Percentiles rank a stretch among this genome's conserved stretches.
Conservation (phyloP, 2,888 invertebrate genomes). For the Synergus japonicus region DNA sequence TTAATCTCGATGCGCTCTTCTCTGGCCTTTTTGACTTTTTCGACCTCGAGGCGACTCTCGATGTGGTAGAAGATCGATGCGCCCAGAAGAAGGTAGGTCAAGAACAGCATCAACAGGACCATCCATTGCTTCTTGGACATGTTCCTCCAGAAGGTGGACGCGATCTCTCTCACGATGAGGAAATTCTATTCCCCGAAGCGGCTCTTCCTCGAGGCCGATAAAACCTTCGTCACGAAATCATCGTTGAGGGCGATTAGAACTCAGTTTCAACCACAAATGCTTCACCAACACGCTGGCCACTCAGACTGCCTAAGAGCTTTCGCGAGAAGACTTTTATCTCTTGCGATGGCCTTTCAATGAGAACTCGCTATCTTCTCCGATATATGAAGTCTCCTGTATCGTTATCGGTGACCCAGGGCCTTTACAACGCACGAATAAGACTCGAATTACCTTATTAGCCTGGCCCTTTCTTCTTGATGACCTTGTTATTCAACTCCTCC, state of each 20-base stretch:
- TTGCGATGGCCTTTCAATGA: conserved; percentile 53
- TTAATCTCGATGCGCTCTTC: conserved; percentile 84
- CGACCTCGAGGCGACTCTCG: conserved; percentile 86
- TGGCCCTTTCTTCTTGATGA: not conserved
- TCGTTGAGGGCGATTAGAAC: conserved; percentile 45
- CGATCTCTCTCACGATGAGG: conserved; percentile 5
- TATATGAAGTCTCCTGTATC: conserved; percentile 32
- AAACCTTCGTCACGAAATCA: conserved; percentile 64
- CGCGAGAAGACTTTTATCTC: conserved; percentile 52
- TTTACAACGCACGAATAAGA: conserved; percentile 11
- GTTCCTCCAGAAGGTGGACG: conserved; percentile 58
- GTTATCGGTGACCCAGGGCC: conserved; percentile 18
- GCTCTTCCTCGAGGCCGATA: conserved; percentile 46
- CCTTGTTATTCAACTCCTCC: not conserved
- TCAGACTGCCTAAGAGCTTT: conserved; percentile 24
- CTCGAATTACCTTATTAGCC: conserved; percentile 2
- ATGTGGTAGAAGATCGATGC: conserved; percentile 92
- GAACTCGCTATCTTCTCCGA: conserved; percentile 41
- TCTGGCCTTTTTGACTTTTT: conserved; percentile 80
- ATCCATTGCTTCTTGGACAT: conserved; percentile 91
- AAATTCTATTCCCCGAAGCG: conserved; percentile 16
- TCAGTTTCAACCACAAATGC: conserved; percentile 45
- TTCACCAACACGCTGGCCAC: conserved; percentile 43
- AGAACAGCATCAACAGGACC: conserved; percentile 86
- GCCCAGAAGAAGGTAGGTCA: conserved; percentile 88